Base-by-base conservation (phyloP, 1,140 invertebrate genomes). In the Palaemon carinicauda region DNA sequence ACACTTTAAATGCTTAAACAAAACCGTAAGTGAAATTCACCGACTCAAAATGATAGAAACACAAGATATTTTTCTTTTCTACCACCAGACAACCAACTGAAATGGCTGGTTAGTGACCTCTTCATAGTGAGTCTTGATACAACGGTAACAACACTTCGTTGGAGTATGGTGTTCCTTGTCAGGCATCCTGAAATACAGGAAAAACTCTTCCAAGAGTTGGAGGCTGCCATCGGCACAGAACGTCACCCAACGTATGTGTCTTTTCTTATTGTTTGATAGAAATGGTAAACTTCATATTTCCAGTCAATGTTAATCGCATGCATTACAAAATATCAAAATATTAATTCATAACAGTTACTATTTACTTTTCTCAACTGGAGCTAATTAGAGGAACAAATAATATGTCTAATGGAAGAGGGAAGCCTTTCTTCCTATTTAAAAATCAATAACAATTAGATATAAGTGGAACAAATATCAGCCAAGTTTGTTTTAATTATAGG, bases 61-160 rank as follows among this genome's bases (percentile, higher is more conserved):
- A 10, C 15, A 3, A 10, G 21, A 41, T n/a, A 41, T 53, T 7
- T 52, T 33, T 27, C 33, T 29, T 51, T 73, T 51, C 31, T 15
- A 19, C 24, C 56, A 10, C 14, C 85, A 87, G 88, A 89, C 29
- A 71, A 81, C 29, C 89, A 89, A 41, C 74, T 90, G 19, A 87
- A 80, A 52, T 87, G 80, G 80, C 80, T 88, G 4, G 31, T 90
- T 24, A 82, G 87, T 31, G 97, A 98, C 91, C 92, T 98, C 86
- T 97, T 97, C 90, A 95, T 97, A 0, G 97, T 96, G 82, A 96
- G 96, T 0, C 93, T 96, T 33, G 97, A 98, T 91, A 98, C 97
- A 0, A 96, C 96, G 0, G 92, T 97, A 24, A 95, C 95, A 0
- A 96, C 97, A 0, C 90, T 98, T 19, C 93, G 95, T n/a, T 98